Percentiles rank a stretch among this genome's conserved stretches.
phyloP scores from a whole-genome alignment of 2,797 vertebrate genomes.

The Eulemur mongoz region DNA sequence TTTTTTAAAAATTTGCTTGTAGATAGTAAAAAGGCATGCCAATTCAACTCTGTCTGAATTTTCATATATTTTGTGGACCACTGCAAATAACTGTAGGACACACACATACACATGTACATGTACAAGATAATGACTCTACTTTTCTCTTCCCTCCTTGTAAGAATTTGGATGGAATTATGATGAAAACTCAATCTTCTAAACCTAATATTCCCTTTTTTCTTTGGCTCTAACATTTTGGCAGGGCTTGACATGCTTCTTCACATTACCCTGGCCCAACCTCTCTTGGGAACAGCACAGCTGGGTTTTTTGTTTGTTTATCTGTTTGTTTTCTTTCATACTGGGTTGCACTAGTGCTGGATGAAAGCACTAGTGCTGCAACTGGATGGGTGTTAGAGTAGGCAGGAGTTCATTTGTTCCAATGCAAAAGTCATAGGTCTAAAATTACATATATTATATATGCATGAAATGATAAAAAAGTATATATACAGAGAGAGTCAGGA shows the following conservation, averaged over 20 bases:
- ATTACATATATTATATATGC: neutral
- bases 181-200: neutral
- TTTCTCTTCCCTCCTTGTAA: neutral
- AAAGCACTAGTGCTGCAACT: neutral
- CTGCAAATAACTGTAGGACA: neutral
- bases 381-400: neutral
- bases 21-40: neutral
- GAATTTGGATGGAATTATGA: neutral
- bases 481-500: neutral
- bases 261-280: neutral
- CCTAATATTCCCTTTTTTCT: neutral
- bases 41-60: neutral
- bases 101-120: neutral
- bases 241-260: neutral
- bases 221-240: neutral
- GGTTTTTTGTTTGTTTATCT: neutral
- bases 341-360: neutral
- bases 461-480: neutral
- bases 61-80: neutral
- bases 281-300: neutral
- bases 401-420: neutral
- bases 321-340: neutral
- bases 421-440: neutral
- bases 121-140: neutral
- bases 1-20: neutral